phyloP scores from a whole-genome alignment of 2,113 vertebrate species.

The Pseudopipra pipra region DNA sequence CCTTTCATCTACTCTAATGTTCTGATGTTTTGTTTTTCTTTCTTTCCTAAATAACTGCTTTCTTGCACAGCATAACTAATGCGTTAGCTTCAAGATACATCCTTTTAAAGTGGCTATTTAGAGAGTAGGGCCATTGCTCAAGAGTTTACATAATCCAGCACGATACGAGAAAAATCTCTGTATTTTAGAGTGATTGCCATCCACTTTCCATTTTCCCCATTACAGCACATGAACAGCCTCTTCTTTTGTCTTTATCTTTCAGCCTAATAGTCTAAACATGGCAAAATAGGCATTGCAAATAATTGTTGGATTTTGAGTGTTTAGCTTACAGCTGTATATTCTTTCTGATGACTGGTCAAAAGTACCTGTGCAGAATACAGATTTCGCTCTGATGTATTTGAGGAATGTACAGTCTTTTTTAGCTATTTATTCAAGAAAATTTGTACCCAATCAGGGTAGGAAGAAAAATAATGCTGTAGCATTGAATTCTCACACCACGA shows the following conservation, averaged over 20 bases:
- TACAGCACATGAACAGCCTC: background rate
- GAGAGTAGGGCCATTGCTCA: background rate
- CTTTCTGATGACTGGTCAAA: background rate
- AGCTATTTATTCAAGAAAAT: background rate
- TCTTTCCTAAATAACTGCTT: background rate
- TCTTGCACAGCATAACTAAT: background rate
- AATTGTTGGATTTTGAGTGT: background rate
- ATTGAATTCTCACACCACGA: background rate
- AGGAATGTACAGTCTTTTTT: background rate
- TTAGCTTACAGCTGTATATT: background rate
- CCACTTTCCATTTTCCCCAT: background rate
- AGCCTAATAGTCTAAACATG: background rate
- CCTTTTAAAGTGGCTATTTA: background rate
- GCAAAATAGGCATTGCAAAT: background rate
- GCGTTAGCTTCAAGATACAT: background rate
- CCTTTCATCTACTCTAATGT: background rate
- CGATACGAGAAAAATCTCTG: background rate
- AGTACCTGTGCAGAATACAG: background rate
- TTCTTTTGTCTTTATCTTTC: background rate
- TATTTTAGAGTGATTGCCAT: constrained; percentile 7
- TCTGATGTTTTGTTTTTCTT: background rate
- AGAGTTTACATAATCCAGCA: background rate
- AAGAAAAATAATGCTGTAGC: background rate
- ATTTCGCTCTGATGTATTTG: background rate
- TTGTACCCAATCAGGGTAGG: background rate